Evolutionary conservation across 1,140 invertebrate genomes (phyloP), one percentile per base, ranked within the genome.

Genomic region (Andrena cerasifolii): DNA sequence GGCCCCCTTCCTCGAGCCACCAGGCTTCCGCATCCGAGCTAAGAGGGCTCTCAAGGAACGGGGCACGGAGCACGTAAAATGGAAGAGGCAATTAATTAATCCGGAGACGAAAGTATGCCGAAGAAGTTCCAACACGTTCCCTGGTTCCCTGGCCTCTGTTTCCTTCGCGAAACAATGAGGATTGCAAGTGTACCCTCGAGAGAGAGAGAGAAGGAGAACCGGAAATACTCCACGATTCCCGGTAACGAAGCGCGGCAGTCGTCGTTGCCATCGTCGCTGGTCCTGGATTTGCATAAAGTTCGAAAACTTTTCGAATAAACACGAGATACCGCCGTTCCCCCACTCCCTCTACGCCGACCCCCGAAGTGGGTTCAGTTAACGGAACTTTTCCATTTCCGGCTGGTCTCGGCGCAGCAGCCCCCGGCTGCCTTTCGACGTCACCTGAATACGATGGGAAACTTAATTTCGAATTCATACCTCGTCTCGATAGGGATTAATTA

Each of bases 241-340:
- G 56, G 82, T 83, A 80, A 84, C 73, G 83, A 86, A 83, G 78
- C 78, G 26, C 54, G 12, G 71, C 73, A 61, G 36, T 45, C 63
- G 78, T 75, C 51, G 31, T 71, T 24, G 36, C 18, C 28, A 54
- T 40, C 36, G 26, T 63, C 65, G 76, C 65, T 33, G 24, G 71
- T 71, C 58, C 28, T 62, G 84, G 75, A 87, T 84, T 85, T 86
- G 76, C 81, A 86, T 84, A 21, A 66, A 84, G 81, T 83, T 83
- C 31, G 51, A 51, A 70, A 84, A 84, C 75, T 84, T 83, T 77
- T 77, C 81, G 79, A 83, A 84, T 84, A 84, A 84, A 84, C 81
- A 84, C 83, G 81, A 56, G 74, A 84, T 68, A 80, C 58, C 62
- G 33, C 14, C n/a, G 3, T 10, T 40, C 10, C 36, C 10, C 36